Base-by-base conservation (phyloP, 2,113 vertebrate species). In the Phycodurus eques region DNA sequence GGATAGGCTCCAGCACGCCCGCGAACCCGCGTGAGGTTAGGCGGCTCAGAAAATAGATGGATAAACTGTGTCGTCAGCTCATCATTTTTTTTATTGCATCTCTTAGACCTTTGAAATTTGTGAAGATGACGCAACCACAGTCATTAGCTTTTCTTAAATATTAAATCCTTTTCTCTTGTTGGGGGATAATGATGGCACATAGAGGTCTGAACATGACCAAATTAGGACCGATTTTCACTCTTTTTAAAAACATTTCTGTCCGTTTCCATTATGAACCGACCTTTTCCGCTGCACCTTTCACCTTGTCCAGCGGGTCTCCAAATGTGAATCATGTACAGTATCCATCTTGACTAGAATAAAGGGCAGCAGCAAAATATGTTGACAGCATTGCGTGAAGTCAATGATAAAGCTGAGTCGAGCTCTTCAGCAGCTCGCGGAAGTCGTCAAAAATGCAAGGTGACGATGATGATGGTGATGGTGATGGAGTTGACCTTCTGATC, bases 401-500 rank as follows among this genome's bases (percentile, higher is more conserved):
- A 91, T 85, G 83, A 88, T 79, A 83, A 83, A 83, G 84, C 76
- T 83, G 86, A 90, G 86, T 83, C 83, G 86, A 90, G 86, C 83
- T 68, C 70, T 80, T 83, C 57, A 35, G 82, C 73, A 85, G 71
- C 80, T 76, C 69, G 75, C 72, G 71, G 81, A 81, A 83, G 76
- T 78, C 74, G 7, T 57, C 10, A 51, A n/a, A 86, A 83, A 84
- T 87, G 80, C 79, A 83, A 81, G 71, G 68, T 81, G 83, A 72
- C 76, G 82, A 81, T 84, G 75, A 77, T 85, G 90, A 87, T 88
- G 81, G 75, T 47, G 72, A 69, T 67, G 86, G 81, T 82, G 90
- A 87, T 88, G 80, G 84, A 73, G 56, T 83, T 92, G 91, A 93
- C 92, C 89, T 85, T 76, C 89, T 90, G 84, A 89, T 90, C 86